Evolutionary conservation across 1,140 invertebrate species (phyloP).

Genomic region (Zaprionus gabonicus): DNA sequence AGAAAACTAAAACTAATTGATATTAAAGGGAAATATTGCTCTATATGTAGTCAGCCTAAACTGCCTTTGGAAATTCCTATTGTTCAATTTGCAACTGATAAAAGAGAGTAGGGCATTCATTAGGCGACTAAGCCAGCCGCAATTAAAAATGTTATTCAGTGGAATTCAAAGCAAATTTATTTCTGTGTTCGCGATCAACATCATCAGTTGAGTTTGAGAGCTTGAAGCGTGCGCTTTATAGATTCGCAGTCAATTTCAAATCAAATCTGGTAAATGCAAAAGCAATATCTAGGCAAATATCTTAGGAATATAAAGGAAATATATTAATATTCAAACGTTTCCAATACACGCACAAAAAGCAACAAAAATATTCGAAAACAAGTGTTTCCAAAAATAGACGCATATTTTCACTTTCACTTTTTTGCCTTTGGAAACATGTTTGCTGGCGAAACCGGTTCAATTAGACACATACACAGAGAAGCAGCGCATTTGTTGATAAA

Average conservation of each 20-base stretch:
- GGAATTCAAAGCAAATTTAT: slow-evolving; percentile 38
- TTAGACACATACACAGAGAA: slow-evolving; percentile 18
- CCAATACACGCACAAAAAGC: slow-evolving; percentile 34
- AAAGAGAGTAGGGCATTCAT: slow-evolving; percentile 15
- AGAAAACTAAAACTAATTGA: too few relatives aligned
- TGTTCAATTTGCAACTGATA: not conserved
- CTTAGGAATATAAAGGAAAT: slow-evolving; percentile 13
- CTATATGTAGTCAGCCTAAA: too few relatives aligned
- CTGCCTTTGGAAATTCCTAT: not conserved
- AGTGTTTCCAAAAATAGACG: slow-evolving; percentile 51
- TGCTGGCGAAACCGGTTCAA: slow-evolving; percentile 59
- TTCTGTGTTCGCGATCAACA: not conserved
- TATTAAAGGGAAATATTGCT: not conserved
- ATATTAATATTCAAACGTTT: not conserved
- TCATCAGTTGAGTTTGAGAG: slow-evolving; percentile 54
- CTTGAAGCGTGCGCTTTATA: slow-evolving; percentile 42
- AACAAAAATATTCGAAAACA: slow-evolving; percentile 9
- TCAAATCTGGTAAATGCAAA: slow-evolving; percentile 28
- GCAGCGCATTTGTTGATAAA: not conserved
- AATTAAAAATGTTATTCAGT: not conserved
- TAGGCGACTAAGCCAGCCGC: slow-evolving; percentile 2
- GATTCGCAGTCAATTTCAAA: slow-evolving; percentile 5
- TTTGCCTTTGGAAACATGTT: slow-evolving; percentile 31
- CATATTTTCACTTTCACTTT: slow-evolving; percentile 63
- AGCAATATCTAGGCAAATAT: slow-evolving; percentile 11